A percentile compares a stretch with the other conserved stretches of the same genome.
phyloP scores from a whole-genome alignment of 2,113 vertebrate genomes.

The Antechinus stuartii region DNA sequence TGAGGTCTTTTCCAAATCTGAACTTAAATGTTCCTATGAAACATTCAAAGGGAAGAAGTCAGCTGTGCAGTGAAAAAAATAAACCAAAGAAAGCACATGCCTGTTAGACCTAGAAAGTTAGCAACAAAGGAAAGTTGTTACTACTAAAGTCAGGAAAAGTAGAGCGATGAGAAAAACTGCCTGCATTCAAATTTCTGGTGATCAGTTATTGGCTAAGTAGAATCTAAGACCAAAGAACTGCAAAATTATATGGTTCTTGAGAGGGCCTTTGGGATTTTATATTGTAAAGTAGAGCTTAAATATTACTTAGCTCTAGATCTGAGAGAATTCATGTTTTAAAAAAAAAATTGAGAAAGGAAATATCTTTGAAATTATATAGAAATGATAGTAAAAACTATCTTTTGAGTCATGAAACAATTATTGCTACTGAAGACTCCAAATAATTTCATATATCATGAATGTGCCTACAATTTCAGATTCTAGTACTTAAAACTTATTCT shows the following conservation, averaged over 20 bases:
- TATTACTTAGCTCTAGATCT: slow-evolving; percentile 29
- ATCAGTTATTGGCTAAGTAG: slow-evolving; percentile 19
- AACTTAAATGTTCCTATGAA: no score
- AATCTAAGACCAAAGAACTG: not conserved
- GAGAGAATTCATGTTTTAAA: slow-evolving; percentile 50
- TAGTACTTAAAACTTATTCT: slow-evolving; percentile 57
- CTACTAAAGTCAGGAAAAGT: not conserved
- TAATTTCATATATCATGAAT: slow-evolving; percentile 60
- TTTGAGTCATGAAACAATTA: slow-evolving; percentile 70
- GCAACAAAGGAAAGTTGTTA: not conserved
- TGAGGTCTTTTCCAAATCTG: no score
- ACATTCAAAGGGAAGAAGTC: no score
- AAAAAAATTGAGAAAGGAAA: slow-evolving; percentile 38
- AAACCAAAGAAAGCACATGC: no score
- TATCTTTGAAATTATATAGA: slow-evolving; percentile 45
- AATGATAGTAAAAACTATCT: slow-evolving; percentile 58
- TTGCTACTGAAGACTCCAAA: slow-evolving; percentile 48
- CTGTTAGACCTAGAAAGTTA: no score
- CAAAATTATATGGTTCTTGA: not conserved
- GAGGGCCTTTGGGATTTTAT: not conserved
- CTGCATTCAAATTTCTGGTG: not conserved
- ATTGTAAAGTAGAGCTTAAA: not conserved
- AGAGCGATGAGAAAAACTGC: not conserved
- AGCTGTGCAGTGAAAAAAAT: no score
- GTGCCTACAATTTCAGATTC: slow-evolving; percentile 54